These are phyloP conservation scores for Microcaecilia unicolor DNA, from an alignment of 2,797 vertebrate species.

Conservation along the genomic window DNA sequence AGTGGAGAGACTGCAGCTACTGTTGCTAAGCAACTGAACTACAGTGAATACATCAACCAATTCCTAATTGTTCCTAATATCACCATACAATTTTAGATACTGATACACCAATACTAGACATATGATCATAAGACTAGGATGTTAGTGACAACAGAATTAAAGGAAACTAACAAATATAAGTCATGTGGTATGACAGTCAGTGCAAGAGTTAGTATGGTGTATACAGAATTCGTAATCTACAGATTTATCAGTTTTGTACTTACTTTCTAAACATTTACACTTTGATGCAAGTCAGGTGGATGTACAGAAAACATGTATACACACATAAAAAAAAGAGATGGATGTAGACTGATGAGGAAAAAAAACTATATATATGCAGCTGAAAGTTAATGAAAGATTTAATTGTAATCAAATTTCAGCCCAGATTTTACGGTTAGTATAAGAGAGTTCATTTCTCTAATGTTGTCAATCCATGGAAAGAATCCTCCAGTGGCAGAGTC, in stretches of 20 bases:
- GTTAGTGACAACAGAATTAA: constrained; percentile 3
- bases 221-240: not conserved
- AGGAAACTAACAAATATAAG: not conserved
- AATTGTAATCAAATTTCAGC: constrained; percentile 64
- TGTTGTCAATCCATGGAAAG: constrained; percentile 52
- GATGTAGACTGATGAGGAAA: not conserved
- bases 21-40: constrained; percentile 54
- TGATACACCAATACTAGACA: constrained; percentile 14
- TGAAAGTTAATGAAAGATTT: constrained; percentile 34
- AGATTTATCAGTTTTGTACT: not conserved
- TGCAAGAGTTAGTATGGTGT: not conserved
- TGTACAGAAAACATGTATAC: too few species aligned
- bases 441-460: constrained; percentile 66
- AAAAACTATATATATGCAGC: not conserved
- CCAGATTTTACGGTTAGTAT: constrained; percentile 64
- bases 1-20: constrained; percentile 27
- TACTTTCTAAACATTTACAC: not conserved
- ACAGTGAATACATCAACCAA: constrained; percentile 36
- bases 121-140: not conserved
- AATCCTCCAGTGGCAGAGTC: constrained; percentile 43
- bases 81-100: constrained; percentile 28
- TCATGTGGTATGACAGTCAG: not conserved
- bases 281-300: not conserved
- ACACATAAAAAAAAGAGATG: too few species aligned
- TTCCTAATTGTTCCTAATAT: constrained; percentile 38